phyloP scores from a whole-genome alignment of 1,140 invertebrate genomes.

The Nymphalis io region DNA sequence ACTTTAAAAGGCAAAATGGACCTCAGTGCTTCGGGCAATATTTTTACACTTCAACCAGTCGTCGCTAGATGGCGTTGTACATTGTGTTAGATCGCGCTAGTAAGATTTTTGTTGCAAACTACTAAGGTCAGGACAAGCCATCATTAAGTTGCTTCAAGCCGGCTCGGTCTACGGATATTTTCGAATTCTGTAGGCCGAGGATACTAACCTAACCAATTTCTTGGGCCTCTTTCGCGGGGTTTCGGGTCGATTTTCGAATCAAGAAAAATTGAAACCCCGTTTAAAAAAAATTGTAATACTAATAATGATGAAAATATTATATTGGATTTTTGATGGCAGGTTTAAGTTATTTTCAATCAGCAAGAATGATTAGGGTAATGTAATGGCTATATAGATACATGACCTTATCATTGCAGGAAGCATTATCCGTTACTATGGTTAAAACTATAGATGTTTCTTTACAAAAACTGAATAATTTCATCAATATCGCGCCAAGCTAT shows the following conservation, averaged over 20 bases:
- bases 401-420: no score
- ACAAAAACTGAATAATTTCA: no score
- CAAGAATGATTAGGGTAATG: no score
- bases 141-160: slow-evolving; percentile 45
- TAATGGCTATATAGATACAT: no score
- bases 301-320: no score
- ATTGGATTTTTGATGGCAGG: background rate
- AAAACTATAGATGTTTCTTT: no score
- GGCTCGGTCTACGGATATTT: slow-evolving; percentile 61
- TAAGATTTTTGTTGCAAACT: background rate
- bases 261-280: slow-evolving; percentile 76
- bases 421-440: no score
- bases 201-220: slow-evolving; percentile 75
- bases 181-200: slow-evolving; percentile 62
- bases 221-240: slow-evolving; percentile 74
- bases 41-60: background rate
- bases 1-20: background rate
- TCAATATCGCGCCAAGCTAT: no score
- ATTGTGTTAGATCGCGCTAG: slow-evolving; percentile 44
- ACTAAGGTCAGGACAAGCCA: background rate
- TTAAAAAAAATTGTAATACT: background rate
- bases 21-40: background rate
- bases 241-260: slow-evolving; percentile 73
- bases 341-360: background rate
- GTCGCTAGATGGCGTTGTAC: slow-evolving; percentile 51